A percentile compares a stretch with the other conserved stretches of the same genome.
phyloP scores from a whole-genome alignment of 2,113 vertebrate genomes.

The Crotalus viridis region DNA sequence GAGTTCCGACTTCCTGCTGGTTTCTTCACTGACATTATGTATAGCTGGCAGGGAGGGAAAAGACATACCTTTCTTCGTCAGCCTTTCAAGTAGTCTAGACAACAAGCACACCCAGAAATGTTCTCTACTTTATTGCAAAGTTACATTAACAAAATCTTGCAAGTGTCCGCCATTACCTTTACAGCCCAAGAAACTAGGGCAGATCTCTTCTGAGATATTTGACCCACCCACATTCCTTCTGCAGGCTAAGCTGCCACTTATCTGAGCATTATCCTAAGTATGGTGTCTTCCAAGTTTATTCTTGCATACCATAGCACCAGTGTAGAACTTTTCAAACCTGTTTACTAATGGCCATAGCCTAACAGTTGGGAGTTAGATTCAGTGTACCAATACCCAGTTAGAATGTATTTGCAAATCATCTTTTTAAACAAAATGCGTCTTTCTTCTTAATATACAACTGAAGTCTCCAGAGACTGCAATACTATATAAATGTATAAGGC shows the following conservation, averaged over 20 bases:
- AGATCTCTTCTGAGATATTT: not conserved
- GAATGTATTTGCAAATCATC: not conserved
- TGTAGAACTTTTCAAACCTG: not conserved
- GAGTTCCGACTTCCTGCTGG: not conserved
- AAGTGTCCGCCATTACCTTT: not conserved
- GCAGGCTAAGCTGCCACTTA: not conserved
- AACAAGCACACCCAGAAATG: not conserved
- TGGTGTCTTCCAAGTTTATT: not conserved
- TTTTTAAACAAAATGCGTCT: not conserved
- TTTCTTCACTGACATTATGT: not conserved
- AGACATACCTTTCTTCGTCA: not conserved
- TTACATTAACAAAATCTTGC: not conserved
- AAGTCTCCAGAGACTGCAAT: not conserved
- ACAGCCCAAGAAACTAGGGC: not conserved
- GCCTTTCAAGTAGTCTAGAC: not conserved
- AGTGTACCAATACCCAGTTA: not conserved
- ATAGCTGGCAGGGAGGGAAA: not conserved
- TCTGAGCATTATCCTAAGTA: not conserved
- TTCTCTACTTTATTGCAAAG: not conserved
- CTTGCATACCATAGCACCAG: not conserved
- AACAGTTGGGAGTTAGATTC: not conserved
- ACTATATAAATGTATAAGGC: not conserved
- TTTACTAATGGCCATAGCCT: not conserved
- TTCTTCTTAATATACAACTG: not conserved
- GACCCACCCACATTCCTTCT: not conserved